Percentiles rank a stretch among this genome's conserved stretches.
Evolutionary conservation across 92 coral and sea anemone species (phyloP).

Genomic region (Micromussa lordhowensis): DNA sequence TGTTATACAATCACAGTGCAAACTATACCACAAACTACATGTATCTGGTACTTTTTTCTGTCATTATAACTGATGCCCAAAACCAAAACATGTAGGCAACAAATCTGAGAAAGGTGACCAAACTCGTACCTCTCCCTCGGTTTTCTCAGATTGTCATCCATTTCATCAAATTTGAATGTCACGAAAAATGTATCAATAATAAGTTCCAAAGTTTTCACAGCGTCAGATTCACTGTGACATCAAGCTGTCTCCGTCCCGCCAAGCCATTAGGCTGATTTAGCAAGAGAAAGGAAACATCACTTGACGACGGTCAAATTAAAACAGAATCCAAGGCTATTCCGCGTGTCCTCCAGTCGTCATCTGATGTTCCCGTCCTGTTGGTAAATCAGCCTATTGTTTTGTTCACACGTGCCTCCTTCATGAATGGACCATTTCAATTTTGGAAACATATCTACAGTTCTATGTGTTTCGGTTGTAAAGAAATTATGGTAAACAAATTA

Average conservation of each 20-base stretch:
- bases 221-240: not conserved
- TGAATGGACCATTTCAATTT: not conserved
- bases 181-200: too few species aligned
- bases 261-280: too few species aligned
- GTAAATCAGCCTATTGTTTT: not conserved
- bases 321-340: too few species aligned
- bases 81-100: not conserved
- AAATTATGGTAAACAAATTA: not conserved
- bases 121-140: not conserved
- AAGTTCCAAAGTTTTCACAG: not conserved
- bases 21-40: not conserved
- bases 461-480: not conserved
- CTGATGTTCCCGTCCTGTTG: too few species aligned
- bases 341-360: too few species aligned
- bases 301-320: too few species aligned
- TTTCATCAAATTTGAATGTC: not conserved
- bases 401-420: not conserved
- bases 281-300: too few species aligned
- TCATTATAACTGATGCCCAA: not conserved
- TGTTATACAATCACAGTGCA: not conserved
- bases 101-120: not conserved
- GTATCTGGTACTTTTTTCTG: too few species aligned
- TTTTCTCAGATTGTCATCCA: not conserved
- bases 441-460: not conserved
- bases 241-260: not conserved